These are phyloP conservation scores for Axinella damicornis DNA, from an alignment of 37 sponge, comb jelly and placozoan genomes.

Conservation along the genomic window DNA sequence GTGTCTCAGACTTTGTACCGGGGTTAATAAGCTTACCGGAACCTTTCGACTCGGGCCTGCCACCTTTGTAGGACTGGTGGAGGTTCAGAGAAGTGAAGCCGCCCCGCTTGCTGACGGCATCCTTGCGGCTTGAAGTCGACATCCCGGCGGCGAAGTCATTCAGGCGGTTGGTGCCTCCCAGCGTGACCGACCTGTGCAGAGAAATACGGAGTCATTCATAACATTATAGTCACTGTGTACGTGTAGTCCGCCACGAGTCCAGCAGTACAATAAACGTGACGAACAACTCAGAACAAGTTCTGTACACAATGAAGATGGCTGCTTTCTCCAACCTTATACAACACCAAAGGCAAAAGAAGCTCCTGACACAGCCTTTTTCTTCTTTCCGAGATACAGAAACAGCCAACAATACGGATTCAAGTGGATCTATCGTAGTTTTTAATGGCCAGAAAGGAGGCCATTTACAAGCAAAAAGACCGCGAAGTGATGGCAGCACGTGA, in stretches of 20 bases:
- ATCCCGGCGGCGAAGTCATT: conserved; percentile 28
- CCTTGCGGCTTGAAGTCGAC: conserved; percentile 23
- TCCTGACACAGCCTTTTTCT: background rate
- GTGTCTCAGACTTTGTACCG: no score
- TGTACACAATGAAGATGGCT: background rate
- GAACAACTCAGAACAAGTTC: no score
- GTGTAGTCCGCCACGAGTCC: no score
- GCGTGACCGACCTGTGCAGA: background rate
- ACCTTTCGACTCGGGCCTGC: background rate
- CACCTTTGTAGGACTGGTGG: conserved; percentile 25
- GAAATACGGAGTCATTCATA: background rate
- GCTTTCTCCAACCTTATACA: background rate
- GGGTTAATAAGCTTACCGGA: background rate
- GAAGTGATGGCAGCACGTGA: conserved; percentile 11
- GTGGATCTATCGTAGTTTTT: background rate
- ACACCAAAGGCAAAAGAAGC: background rate
- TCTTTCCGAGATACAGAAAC: background rate
- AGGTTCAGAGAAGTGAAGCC: conserved; percentile 48
- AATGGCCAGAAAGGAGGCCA: conserved; percentile 8
- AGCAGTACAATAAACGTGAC: no score
- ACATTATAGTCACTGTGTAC: background rate
- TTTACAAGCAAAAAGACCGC: conserved; percentile 38
- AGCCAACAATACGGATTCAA: background rate
- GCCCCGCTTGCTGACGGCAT: conserved; percentile 6
- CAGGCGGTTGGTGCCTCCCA: conserved; percentile 6